Base-by-base conservation (phyloP, 2,113 vertebrate species). In the Dipodomys ordii region DNA sequence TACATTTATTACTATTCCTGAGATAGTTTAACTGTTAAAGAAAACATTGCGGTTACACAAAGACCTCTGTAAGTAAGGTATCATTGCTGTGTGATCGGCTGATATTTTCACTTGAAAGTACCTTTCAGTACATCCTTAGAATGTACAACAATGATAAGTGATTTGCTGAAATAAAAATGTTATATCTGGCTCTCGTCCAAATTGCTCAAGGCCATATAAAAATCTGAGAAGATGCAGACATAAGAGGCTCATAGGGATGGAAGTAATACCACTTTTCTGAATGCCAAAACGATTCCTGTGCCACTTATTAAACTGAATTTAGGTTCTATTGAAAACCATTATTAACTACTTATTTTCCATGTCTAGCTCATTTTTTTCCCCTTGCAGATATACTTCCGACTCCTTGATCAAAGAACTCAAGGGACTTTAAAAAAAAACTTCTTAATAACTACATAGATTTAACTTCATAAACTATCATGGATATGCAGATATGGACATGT, bases 111-210 rank as follows among this genome's bases (percentile, higher is more conserved):
- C 71, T 91, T 87, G 96, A 97, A 97, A 97, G 88, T 53, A 94
- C 10, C 13, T 96, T 97, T 97, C 92, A 88, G n/a, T 94, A 89
- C 92, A 93, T 96, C 85, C 88, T 97, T 97, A 96, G 88, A 94
- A 96, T 22, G 87, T 90, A 93, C 62, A 96, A 96, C 57, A 97
- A 95, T 71, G 92, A 91, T 88, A 97, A 97, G 90, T 96, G 95
- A 97, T 97, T 96, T 97, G 71, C 83, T 94, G 90, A 97, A 97
- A 86, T 97, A 83, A 97, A 97, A 97, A 94, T 96, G 97, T 97
- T 98, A 96, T 92, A 88, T 62, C 92, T 97, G 97, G 95, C 93
- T 69, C 65, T 49, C 49, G 10, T 67, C 96, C 97, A 98, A 98
- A 97, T 79, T 86, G 93, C 94, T 97, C 39, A 91, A 92, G 95